These are phyloP conservation scores for Tholera decimalis DNA, from an alignment of 2,888 invertebrate species.

Conservation along the genomic window DNA sequence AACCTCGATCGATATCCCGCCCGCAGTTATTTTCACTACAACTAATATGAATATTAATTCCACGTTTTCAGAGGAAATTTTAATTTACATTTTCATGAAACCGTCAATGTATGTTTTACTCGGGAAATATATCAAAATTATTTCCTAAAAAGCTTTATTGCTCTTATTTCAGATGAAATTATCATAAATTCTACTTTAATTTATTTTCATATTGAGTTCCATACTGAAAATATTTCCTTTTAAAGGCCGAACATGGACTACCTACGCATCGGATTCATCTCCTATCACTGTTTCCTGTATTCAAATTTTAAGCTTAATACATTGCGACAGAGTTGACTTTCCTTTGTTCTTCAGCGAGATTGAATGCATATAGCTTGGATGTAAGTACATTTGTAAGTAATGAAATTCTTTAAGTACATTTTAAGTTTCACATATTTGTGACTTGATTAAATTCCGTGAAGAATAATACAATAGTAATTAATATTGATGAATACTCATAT, in stretches of 20 bases:
- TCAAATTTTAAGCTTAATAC: slow-evolving; percentile 23
- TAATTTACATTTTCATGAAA: slow-evolving; percentile 49
- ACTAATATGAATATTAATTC: slow-evolving; percentile 46
- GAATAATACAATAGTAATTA: slow-evolving; percentile 30
- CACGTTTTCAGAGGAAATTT: slow-evolving; percentile 36
- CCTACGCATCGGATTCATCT: slow-evolving; percentile 53
- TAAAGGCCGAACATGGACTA: slow-evolving; percentile 32
- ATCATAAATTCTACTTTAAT: slow-evolving; percentile 7
- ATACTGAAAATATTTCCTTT: slow-evolving; percentile 25
- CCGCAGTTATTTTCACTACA: slow-evolving; percentile 38
- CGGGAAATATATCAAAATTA: slow-evolving; percentile 9
- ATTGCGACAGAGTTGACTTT: slow-evolving; percentile 10
- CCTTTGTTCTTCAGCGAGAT: not conserved
- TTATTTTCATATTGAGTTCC: not conserved
- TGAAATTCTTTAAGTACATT: slow-evolving; percentile 56
- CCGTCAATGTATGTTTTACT: slow-evolving; percentile 9
- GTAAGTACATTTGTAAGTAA: slow-evolving; percentile 25
- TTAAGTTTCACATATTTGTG: slow-evolving; percentile 18
- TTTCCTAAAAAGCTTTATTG: slow-evolving; percentile 21
- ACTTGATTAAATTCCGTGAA: slow-evolving; percentile 36
- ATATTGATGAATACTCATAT: not conserved
- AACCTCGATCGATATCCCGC: slow-evolving; percentile 48
- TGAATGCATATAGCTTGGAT: slow-evolving; percentile 7
- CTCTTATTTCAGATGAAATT: slow-evolving; percentile 25
- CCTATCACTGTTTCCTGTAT: slow-evolving; percentile 4